Evolutionary conservation across 2,888 invertebrate genomes (phyloP).

Genomic region (Drosophila tripunctata): DNA sequence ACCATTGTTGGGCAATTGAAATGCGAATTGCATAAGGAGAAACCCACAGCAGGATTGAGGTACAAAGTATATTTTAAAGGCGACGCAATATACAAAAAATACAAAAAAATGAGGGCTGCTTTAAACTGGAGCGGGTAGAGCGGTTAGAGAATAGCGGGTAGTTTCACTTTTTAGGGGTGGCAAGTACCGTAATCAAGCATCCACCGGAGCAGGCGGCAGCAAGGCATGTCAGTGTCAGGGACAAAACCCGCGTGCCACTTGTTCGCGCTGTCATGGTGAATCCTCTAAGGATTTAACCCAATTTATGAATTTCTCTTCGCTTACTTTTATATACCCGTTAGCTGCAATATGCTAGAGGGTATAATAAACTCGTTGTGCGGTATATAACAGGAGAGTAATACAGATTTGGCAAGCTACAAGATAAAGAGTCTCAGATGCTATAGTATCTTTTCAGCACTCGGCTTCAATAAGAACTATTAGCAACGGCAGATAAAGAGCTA

Average conservation of each 20-base stretch:
- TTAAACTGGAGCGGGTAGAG: slow-evolving; percentile 34
- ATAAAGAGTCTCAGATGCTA: too few species aligned
- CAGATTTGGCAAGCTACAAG: too few species aligned
- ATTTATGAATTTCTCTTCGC: slow-evolving; percentile 72
- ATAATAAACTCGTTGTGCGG: neutral
- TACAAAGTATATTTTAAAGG: slow-evolving; percentile 22
- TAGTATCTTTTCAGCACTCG: too few species aligned
- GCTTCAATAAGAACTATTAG: too few species aligned
- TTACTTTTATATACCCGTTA: slow-evolving; percentile 21
- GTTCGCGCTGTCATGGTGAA: slow-evolving; percentile 80
- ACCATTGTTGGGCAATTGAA: slow-evolving; percentile 69
- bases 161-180: slow-evolving; percentile 37
- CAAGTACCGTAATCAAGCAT: slow-evolving; percentile 41
- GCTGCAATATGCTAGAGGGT: neutral
- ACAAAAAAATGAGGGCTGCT: slow-evolving; percentile 30
- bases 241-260: slow-evolving; percentile 65
- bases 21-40: slow-evolving; percentile 30
- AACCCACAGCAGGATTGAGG: slow-evolving; percentile 4
- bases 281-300: slow-evolving; percentile 82
- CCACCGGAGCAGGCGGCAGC: slow-evolving; percentile 48
- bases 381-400: neutral
- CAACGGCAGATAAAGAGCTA: too few species aligned
- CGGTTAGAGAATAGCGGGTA: slow-evolving; percentile 15
- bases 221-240: slow-evolving; percentile 53
- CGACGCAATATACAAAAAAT: neutral